Evolutionary conservation across 2,888 invertebrate genomes (phyloP).

Genomic region (Mycogona germanica): DNA sequence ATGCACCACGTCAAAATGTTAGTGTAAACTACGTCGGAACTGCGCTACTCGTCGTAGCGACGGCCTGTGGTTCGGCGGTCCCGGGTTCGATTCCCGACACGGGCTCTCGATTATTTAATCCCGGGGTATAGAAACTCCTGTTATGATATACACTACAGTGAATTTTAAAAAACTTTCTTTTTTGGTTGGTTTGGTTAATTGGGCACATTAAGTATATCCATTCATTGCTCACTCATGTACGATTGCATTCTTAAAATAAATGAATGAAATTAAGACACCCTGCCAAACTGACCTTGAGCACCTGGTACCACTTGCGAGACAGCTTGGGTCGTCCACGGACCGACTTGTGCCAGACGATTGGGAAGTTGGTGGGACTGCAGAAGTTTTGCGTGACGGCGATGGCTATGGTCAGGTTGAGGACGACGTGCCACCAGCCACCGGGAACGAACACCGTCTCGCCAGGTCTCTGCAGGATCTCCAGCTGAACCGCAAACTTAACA

Average conservation of each 20-base stretch:
- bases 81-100: no score
- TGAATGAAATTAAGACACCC: not conserved
- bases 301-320: conserved; percentile 74
- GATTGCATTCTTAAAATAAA: not conserved
- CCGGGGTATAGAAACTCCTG: no score
- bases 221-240: no score
- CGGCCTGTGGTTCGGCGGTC: no score
- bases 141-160: no score
- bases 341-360: conserved; percentile 97
- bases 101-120: no score
- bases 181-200: no score
- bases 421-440: conserved; percentile 99
- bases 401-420: conserved; percentile 89
- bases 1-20: no score
- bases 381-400: conserved; percentile 98
- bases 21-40: no score
- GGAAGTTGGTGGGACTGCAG: conserved; percentile 89
- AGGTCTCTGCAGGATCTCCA: conserved; percentile 88
- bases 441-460: conserved; percentile 98
- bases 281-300: conserved; percentile 37
- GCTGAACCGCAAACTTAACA: conserved; percentile 36
- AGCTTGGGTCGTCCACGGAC: conserved; percentile 90
- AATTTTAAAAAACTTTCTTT: not conserved
- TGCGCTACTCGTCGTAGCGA: no score
- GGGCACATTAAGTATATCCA: no score